phyloP scores from a whole-genome alignment of 2,113 vertebrate species.

The Tupaia chinensis region DNA sequence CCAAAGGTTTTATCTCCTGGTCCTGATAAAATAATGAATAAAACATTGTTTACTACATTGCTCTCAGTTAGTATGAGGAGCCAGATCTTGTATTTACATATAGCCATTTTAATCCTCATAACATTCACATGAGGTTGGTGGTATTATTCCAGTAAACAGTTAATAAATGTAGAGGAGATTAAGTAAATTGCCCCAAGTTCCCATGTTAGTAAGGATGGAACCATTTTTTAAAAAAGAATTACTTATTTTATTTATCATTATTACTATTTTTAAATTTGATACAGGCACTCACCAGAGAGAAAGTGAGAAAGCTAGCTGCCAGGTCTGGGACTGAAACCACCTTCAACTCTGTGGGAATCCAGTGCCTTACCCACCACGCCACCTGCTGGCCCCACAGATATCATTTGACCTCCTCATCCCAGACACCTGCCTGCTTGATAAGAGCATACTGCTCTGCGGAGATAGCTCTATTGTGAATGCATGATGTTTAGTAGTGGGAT shows the following conservation, averaged over 20 bases:
- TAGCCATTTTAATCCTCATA: background rate
- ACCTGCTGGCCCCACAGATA: too few species aligned
- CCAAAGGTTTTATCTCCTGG: background rate
- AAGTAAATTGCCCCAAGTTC: background rate
- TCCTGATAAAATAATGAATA: background rate
- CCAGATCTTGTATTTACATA: background rate
- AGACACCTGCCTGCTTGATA: background rate
- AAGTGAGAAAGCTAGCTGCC: too few species aligned
- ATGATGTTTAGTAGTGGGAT: background rate
- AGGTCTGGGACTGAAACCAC: too few species aligned
- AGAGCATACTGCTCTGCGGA: background rate
- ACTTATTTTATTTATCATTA: too few species aligned
- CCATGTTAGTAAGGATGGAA: background rate
- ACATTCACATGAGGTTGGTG: background rate
- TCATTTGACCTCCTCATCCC: background rate
- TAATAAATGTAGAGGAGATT: background rate
- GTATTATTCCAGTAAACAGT: background rate
- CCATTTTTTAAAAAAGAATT: background rate
- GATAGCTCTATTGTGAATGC: background rate
- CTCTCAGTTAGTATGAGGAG: background rate
- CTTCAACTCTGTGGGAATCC: too few species aligned
- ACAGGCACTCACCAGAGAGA: too few species aligned
- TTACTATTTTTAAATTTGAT: too few species aligned
- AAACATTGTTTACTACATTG: background rate
- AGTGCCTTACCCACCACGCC: too few species aligned